phyloP scores from a whole-genome alignment of 2,888 invertebrate species.

The Poecilobothrus nobilitatus region DNA sequence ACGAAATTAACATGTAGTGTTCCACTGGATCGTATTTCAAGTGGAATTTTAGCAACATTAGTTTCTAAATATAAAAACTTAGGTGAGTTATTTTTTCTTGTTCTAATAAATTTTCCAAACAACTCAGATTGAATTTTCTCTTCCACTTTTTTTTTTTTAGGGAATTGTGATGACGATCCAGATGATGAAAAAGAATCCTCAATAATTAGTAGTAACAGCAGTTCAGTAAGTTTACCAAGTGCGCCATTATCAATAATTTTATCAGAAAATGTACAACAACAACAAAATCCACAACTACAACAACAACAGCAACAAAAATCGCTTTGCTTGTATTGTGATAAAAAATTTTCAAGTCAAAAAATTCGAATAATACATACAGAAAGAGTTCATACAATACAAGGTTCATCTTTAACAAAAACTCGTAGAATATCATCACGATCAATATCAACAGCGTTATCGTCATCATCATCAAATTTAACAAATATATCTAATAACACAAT shows the following conservation, averaged over 20 bases:
- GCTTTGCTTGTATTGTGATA: constrained; percentile 45
- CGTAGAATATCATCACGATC: constrained; percentile 37
- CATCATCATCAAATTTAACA: constrained; percentile 14
- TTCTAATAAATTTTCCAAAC: background rate
- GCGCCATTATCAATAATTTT: background rate
- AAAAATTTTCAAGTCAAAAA: constrained; percentile 41
- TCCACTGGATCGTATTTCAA: constrained; percentile 20
- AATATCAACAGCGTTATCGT: constrained; percentile 17
- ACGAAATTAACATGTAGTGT: constrained; percentile 19
- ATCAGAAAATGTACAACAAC: constrained; percentile 11
- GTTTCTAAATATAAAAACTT: background rate
- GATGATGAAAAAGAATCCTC: constrained; percentile 9
- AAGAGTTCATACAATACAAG: constrained; percentile 35
- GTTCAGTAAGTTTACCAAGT: background rate
- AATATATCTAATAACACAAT: constrained; percentile 13
- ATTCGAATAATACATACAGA: constrained; percentile 42
- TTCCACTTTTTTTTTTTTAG: background rate
- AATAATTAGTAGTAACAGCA: constrained; percentile 7
- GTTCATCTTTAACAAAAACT: constrained; percentile 31
- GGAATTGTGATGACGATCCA: background rate
- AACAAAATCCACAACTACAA: background rate
- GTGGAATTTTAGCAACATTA: constrained; percentile 16
- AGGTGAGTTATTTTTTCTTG: background rate
- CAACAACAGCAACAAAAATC: constrained; percentile 26
- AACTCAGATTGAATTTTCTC: background rate